A percentile compares a stretch with the other conserved stretches of the same genome.
These are phyloP conservation scores for Alviniconcha strummeri DNA, from an alignment of 2,888 invertebrate species.

Conservation along the genomic window DNA sequence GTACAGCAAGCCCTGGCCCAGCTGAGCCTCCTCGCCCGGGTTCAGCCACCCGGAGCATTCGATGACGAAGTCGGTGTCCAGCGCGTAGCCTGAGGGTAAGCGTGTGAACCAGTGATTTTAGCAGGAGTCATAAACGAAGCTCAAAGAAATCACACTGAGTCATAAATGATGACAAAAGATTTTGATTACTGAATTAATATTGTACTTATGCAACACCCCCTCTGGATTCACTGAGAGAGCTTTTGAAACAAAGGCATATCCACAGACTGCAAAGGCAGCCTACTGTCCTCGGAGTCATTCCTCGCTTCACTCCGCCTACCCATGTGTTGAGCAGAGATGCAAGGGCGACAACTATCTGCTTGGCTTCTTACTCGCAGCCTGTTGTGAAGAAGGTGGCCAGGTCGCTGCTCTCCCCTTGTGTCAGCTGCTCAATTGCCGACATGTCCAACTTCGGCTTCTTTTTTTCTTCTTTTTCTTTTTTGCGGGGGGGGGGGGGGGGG, in stretches of 20 bases:
- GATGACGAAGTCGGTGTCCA: conserved; percentile 53
- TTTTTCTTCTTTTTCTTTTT: too few species aligned
- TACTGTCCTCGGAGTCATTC: too few species aligned
- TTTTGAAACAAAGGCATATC: too few species aligned
- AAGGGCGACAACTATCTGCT: conserved; percentile 57
- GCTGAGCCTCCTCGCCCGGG: conserved; percentile 52
- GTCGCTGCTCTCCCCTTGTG: conserved; percentile 44
- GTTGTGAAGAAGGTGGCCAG: conserved; percentile 48
- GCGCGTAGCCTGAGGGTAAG: conserved; percentile 37
- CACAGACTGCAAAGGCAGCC: too few species aligned
- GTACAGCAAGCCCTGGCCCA: conserved; percentile 52
- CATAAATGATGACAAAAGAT: too few species aligned
- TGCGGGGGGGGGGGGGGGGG: neutral
- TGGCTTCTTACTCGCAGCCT: conserved; percentile 57
- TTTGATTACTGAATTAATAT: too few species aligned
- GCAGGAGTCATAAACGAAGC: too few species aligned
- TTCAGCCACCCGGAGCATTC: conserved; percentile 56
- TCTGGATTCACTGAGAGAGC: too few species aligned
- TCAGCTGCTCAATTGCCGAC: conserved; percentile 42
- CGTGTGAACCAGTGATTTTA: too few species aligned
- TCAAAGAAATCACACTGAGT: too few species aligned
- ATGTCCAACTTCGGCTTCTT: conserved; percentile 38
- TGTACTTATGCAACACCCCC: too few species aligned
- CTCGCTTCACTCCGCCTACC: conserved; percentile 28
- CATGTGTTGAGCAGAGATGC: conserved; percentile 52